phyloP scores from a whole-genome alignment of 2,888 invertebrate genomes.

The Stenotaenia linearis region DNA sequence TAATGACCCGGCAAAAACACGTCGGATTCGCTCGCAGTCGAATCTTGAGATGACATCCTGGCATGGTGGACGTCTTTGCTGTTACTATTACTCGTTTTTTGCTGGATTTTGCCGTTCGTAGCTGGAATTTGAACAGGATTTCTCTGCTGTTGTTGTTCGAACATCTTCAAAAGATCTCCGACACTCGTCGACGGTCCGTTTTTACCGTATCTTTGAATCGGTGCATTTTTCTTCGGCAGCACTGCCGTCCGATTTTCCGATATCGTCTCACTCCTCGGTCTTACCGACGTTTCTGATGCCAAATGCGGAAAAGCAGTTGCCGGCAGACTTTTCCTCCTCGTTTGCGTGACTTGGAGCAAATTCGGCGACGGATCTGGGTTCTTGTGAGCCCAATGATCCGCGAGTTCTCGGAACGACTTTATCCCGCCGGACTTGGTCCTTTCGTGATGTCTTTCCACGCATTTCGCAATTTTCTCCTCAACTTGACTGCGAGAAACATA shows the following conservation, averaged over 20 bases:
- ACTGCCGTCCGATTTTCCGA: too few species aligned
- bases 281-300: neutral
- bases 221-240: neutral
- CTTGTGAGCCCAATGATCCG: constrained; percentile 43
- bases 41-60: constrained; percentile 53
- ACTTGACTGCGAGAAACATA: neutral
- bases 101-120: neutral
- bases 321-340: neutral
- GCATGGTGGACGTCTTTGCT: constrained; percentile 3
- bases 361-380: neutral
- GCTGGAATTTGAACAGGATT: neutral
- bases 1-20: constrained; percentile 41
- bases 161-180: constrained; percentile 33
- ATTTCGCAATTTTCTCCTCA: neutral
- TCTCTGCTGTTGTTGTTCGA: constrained; percentile 31
- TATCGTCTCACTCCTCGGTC: neutral
- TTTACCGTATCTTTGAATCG: neutral
- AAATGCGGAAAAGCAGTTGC: neutral
- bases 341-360: neutral
- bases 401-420: constrained; percentile 45
- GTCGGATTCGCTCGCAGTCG: constrained; percentile 50
- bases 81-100: neutral
- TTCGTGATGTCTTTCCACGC: neutral
- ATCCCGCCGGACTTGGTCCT: neutral
- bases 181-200: constrained; percentile 31